A percentile compares a stretch with the other conserved stretches of the same genome.
Conservation (phyloP, 2,888 invertebrate genomes). For the Andrena flavipes region DNA sequence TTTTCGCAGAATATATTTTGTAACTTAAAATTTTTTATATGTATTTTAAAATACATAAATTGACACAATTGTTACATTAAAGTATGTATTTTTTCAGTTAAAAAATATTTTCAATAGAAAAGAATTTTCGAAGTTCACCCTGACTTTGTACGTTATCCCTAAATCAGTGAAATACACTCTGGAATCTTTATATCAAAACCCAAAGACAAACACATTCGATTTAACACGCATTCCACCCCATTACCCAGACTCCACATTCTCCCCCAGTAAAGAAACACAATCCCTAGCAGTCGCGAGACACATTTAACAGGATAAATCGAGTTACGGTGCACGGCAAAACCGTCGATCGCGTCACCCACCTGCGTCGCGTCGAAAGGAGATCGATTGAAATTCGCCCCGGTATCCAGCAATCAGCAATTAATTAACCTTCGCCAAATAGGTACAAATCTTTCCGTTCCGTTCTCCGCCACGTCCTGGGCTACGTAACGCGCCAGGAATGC, state of each 20-base stretch:
- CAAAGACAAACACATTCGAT: neutral
- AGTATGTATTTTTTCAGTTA: no score
- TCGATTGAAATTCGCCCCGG: conserved; percentile 7
- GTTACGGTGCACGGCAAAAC: conserved; percentile 8
- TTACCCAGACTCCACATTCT: neutral
- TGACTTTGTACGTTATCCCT: no score
- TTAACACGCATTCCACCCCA: neutral
- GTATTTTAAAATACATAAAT: no score
- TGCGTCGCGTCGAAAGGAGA: conserved; percentile 3
- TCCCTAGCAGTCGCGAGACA: neutral
- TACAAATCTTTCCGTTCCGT: conserved; percentile 14
- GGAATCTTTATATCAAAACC: no score
- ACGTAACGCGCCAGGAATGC: conserved; percentile 15
- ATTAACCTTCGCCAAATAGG: conserved; percentile 44
- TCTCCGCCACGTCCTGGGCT: neutral
- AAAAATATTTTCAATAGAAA: no score
- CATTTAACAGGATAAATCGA: neutral
- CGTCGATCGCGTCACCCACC: neutral
- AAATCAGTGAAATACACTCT: no score
- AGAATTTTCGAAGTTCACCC: no score
- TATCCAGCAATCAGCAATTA: conserved; percentile 27
- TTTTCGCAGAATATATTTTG: no score
- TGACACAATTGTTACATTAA: no score
- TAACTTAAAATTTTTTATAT: no score
- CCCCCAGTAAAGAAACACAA: neutral